A percentile compares a stretch with the other conserved stretches of the same genome.
Evolutionary conservation across 2,797 vertebrate species (phyloP).

Genomic region (Melanotaenia nigrans): DNA sequence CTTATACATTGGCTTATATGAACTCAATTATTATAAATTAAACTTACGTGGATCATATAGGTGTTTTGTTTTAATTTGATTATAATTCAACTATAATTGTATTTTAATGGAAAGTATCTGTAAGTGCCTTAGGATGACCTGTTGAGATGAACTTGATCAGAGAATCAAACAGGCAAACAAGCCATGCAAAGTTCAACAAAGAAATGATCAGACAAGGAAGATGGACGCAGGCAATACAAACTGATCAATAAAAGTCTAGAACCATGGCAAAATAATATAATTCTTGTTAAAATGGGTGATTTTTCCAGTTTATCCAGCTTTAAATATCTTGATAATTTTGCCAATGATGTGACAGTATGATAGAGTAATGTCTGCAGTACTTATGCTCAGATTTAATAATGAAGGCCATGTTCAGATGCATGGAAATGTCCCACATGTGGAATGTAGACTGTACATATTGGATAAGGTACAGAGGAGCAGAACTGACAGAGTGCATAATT

Average conservation of each 20-base stretch:
- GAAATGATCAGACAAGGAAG: too few relatives aligned
- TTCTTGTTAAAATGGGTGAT: background rate
- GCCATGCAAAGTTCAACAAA: too few relatives aligned
- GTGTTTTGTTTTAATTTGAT: too few relatives aligned
- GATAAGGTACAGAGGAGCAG: slow-evolving; percentile 16
- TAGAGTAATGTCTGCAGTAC: background rate
- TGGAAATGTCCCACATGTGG: background rate
- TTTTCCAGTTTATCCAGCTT: background rate
- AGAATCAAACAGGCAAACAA: too few relatives aligned
- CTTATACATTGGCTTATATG: too few relatives aligned
- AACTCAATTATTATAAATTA: too few relatives aligned
- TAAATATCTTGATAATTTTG: slow-evolving; percentile 4
- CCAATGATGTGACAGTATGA: slow-evolving; percentile 1
- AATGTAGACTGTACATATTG: background rate
- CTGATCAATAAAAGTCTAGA: background rate
- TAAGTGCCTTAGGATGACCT: too few relatives aligned
- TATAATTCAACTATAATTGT: too few relatives aligned
- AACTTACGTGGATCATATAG: too few relatives aligned
- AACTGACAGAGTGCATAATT: slow-evolving; percentile 28
- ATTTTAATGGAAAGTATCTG: too few relatives aligned
- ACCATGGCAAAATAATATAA: background rate
- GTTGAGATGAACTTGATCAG: too few relatives aligned
- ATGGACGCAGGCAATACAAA: too few relatives aligned
- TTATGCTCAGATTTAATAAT: slow-evolving; percentile 5
- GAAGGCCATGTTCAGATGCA: background rate